phyloP scores from a whole-genome alignment of 2,888 invertebrate species.

The Lasioglossum malachurum region DNA sequence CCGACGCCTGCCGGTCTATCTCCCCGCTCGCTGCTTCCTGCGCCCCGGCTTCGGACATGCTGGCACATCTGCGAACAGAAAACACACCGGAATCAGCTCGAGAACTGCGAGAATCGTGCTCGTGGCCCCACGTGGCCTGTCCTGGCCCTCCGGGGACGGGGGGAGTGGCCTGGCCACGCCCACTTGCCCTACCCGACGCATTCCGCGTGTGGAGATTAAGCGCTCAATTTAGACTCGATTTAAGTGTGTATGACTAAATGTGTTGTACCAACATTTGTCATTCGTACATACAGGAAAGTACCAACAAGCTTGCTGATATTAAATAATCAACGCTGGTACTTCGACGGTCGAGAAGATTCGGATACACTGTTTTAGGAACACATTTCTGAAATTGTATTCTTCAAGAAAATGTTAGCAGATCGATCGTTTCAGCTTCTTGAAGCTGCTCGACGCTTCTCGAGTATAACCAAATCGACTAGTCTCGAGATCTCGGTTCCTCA shows the following conservation, averaged over 20 bases:
- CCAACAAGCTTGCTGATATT: neutral
- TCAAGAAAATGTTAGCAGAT: too few species aligned
- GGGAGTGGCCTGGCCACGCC: neutral
- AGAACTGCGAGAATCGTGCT: neutral
- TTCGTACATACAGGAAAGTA: neutral
- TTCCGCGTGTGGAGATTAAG: neutral
- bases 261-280: neutral
- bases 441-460: neutral
- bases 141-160: neutral
- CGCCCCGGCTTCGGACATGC: constrained; percentile 89
- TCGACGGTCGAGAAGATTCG: neutral
- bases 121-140: neutral
- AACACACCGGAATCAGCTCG: neutral
- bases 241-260: neutral
- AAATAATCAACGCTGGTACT: neutral
- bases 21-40: constrained; percentile 84
- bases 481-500: neutral
- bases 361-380: neutral
- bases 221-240: neutral
- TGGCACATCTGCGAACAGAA: constrained; percentile 86
- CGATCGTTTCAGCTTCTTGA: neutral
- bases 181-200: neutral
- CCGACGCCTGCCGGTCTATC: constrained; percentile 78
- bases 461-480: neutral
- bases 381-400: neutral